A percentile compares a stretch with the other conserved stretches of the same genome.
Evolutionary conservation across 1,140 invertebrate genomes (phyloP).

Genomic region (Camponotus vicinus): DNA sequence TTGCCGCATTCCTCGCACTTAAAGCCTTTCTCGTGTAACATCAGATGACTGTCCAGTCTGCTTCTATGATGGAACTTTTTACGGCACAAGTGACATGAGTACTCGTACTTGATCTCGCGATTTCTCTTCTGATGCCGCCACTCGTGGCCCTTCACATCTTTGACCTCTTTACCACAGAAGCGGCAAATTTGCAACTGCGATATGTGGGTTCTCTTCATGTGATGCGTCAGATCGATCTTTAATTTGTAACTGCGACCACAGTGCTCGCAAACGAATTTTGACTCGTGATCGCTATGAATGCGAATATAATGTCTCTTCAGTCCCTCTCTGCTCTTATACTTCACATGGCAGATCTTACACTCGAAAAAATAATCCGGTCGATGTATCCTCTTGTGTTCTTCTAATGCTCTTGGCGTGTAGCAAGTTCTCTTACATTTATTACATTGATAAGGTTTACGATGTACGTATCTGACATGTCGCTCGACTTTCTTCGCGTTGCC

Average conservation of each 20-base stretch:
- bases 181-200: slow-evolving; percentile 61
- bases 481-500: slow-evolving; percentile 83
- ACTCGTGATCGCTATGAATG: slow-evolving; percentile 68
- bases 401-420: slow-evolving; percentile 53
- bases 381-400: slow-evolving; percentile 70
- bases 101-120: slow-evolving; percentile 67
- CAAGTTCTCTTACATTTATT: slow-evolving; percentile 81
- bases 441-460: slow-evolving; percentile 84
- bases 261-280: slow-evolving; percentile 75
- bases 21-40: slow-evolving; percentile 81
- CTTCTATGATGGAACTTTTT: slow-evolving; percentile 84
- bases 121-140: slow-evolving; percentile 76
- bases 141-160: slow-evolving; percentile 77
- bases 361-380: slow-evolving; percentile 65
- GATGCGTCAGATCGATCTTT: slow-evolving; percentile 66
- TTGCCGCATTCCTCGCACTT: slow-evolving; percentile 79
- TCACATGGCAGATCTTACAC: slow-evolving; percentile 82
- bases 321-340: slow-evolving; percentile 83
- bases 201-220: slow-evolving; percentile 71
- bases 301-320: slow-evolving; percentile 86
- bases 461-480: slow-evolving; percentile 83
- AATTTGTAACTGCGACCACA: slow-evolving; percentile 76
- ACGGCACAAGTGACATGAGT: slow-evolving; percentile 85
- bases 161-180: slow-evolving; percentile 74
- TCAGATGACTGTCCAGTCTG: slow-evolving; percentile 84